A percentile compares a stretch with the other conserved stretches of the same genome.
Evolutionary conservation across 2,113 vertebrate genomes (phyloP).

Genomic region (Gulo gulo): DNA sequence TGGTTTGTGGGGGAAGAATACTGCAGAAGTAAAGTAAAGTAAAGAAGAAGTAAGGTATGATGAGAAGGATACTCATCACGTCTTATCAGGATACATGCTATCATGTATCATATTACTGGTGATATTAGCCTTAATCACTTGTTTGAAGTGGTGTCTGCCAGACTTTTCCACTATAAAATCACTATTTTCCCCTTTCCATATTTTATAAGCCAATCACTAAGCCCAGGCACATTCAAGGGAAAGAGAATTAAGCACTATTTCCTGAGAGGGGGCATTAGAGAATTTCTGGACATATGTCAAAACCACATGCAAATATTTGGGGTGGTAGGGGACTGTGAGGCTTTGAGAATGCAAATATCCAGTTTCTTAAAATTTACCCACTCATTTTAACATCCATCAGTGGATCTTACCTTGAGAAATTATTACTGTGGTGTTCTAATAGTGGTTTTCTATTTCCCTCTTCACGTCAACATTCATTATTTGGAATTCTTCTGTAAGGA

Average conservation of each 20-base stretch:
- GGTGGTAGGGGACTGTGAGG: not conserved
- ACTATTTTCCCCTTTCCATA: not conserved
- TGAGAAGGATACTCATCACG: not conserved
- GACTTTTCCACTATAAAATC: not conserved
- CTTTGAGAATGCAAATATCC: not conserved
- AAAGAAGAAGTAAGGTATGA: too few relatives aligned
- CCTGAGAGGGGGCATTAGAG: not conserved
- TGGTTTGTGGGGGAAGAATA: not conserved
- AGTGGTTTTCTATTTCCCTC: not conserved
- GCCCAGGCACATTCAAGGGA: not conserved
- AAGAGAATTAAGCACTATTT: slow-evolving; percentile 6
- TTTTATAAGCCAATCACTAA: not conserved
- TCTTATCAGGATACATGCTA: not conserved
- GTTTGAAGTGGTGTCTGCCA: not conserved
- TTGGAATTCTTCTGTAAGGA: not conserved
- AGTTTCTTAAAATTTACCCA: not conserved
- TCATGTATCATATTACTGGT: not conserved
- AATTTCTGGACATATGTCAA: not conserved
- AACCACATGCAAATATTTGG: not conserved
- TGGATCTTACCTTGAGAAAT: not conserved
- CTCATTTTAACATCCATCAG: not conserved
- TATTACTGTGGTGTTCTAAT: not conserved
- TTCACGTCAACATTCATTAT: not conserved
- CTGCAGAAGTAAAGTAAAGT: not conserved
- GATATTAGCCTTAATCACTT: not conserved